phyloP scores from a whole-genome alignment of 2,888 invertebrate genomes.

The Galeruca laticollis region DNA sequence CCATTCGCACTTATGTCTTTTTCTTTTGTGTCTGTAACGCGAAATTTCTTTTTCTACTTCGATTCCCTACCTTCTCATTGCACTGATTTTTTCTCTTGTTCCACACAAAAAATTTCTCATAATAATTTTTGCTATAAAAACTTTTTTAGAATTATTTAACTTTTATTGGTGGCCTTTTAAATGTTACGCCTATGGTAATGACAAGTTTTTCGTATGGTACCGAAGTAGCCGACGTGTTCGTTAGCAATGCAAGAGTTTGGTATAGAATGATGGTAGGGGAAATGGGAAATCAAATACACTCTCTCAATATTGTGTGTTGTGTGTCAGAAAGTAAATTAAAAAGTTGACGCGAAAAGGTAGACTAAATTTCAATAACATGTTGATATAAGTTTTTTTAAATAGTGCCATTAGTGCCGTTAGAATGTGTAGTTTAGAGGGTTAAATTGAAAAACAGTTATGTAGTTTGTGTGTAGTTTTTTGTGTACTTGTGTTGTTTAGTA shows the following conservation, averaged over 20 bases:
- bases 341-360: constrained; percentile 21
- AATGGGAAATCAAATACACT: constrained; percentile 33
- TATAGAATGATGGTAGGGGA: constrained; percentile 29
- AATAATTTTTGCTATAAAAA: too few relatives aligned
- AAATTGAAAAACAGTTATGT: constrained; percentile 31
- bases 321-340: constrained; percentile 25
- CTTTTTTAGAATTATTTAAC: not conserved
- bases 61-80: too few relatives aligned
- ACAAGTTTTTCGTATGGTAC: constrained; percentile 29
- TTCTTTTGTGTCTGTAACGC: too few relatives aligned
- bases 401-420: constrained; percentile 30
- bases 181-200: constrained; percentile 20
- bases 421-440: constrained; percentile 20
- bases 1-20: too few relatives aligned
- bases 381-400: constrained; percentile 20
- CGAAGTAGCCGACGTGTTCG: constrained; percentile 12
- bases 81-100: too few relatives aligned
- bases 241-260: constrained; percentile 24
- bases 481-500: constrained; percentile 26
- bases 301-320: constrained; percentile 20
- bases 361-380: constrained; percentile 18
- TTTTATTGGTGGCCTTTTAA: not conserved
- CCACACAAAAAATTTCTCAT: too few relatives aligned
- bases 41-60: too few relatives aligned
- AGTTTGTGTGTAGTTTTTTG: constrained; percentile 30